Percentiles rank a stretch among this genome's conserved stretches.
These are phyloP conservation scores for Chymomyza costata DNA, from an alignment of 1,140 invertebrate species.

Conservation along the genomic window DNA sequence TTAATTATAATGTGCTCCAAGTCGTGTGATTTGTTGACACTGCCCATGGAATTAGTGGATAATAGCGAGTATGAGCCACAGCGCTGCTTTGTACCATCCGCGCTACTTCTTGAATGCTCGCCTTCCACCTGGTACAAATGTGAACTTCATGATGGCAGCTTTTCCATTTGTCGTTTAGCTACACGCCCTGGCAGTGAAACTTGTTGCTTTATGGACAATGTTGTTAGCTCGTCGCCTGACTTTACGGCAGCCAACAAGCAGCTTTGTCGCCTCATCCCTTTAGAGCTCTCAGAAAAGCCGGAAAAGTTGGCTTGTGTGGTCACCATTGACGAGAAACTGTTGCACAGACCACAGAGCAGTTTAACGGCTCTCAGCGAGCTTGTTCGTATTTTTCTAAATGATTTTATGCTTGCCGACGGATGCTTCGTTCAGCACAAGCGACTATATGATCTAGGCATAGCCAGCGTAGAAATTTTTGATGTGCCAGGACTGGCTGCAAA, in stretches of 20 bases:
- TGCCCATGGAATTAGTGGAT: constrained; percentile 39
- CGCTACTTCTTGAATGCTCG: too few relatives aligned
- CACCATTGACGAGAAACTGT: constrained; percentile 27
- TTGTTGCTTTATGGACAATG: constrained; percentile 54
- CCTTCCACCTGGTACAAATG: constrained; percentile 39
- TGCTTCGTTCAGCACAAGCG: constrained; percentile 34
- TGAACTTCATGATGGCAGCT: constrained; percentile 28
- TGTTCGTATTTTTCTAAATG: constrained; percentile 33
- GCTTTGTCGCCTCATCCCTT: constrained; percentile 8
- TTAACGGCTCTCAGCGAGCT: constrained; percentile 23
- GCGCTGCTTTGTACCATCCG: constrained; percentile 32
- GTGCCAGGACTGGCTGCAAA: not conserved
- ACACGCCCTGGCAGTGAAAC: constrained; percentile 28
- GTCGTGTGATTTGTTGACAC: constrained; percentile 14
- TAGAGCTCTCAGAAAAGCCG: not conserved
- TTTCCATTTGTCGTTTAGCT: constrained; percentile 35
- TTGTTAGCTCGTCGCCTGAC: constrained; percentile 25
- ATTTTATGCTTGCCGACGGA: constrained; percentile 27
- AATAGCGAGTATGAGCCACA: constrained; percentile 28
- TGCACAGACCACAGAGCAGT: constrained; percentile 13
- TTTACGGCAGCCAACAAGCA: constrained; percentile 15
- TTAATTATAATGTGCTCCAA: constrained; percentile 28
- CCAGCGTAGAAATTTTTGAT: constrained; percentile 33
- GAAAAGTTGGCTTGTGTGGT: constrained; percentile 26
- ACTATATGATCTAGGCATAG: constrained; percentile 35